Evolutionary conservation across 64 coral and sea anemone genomes (phyloP).

Genomic region (Porites lutea): DNA sequence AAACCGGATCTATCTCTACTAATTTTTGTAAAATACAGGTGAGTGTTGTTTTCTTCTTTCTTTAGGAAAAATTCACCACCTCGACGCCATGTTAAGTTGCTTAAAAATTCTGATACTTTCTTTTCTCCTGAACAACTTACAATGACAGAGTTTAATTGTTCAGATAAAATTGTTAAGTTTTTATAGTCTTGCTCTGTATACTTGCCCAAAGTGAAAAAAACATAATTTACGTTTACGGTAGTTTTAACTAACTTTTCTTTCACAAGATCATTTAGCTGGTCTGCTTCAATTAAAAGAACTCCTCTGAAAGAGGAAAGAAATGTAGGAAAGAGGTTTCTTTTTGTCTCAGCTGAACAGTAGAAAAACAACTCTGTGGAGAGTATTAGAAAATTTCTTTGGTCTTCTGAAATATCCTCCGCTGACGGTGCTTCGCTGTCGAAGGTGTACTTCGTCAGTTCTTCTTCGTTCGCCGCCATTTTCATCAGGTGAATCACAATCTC

Average conservation of each 20-base stretch:
- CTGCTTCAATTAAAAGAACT: too few relatives aligned
- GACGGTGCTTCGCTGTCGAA: neutral
- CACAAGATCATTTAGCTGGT: too few relatives aligned
- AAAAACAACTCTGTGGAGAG: too few relatives aligned
- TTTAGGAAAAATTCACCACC: neutral
- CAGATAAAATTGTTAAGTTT: neutral
- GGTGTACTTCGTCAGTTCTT: neutral
- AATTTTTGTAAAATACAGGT: too few relatives aligned
- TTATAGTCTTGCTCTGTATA: neutral
- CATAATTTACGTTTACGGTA: neutral
- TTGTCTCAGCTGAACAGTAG: too few relatives aligned
- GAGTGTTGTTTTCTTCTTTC: neutral
- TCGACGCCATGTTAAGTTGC: neutral
- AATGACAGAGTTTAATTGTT: neutral
- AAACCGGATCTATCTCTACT: too few relatives aligned
- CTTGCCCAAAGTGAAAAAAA: neutral
- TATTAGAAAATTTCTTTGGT: neutral
- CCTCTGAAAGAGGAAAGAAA: too few relatives aligned
- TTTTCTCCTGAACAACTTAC: neutral
- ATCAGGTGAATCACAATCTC: neutral
- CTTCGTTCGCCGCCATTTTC: neutral
- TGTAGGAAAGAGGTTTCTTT: too few relatives aligned
- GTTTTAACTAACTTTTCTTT: too few relatives aligned
- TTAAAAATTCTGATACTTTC: conserved; percentile 3
- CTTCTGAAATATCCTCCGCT: neutral